Conservation (phyloP, 2,113 vertebrate species). For the Pterocles orientalis region DNA sequence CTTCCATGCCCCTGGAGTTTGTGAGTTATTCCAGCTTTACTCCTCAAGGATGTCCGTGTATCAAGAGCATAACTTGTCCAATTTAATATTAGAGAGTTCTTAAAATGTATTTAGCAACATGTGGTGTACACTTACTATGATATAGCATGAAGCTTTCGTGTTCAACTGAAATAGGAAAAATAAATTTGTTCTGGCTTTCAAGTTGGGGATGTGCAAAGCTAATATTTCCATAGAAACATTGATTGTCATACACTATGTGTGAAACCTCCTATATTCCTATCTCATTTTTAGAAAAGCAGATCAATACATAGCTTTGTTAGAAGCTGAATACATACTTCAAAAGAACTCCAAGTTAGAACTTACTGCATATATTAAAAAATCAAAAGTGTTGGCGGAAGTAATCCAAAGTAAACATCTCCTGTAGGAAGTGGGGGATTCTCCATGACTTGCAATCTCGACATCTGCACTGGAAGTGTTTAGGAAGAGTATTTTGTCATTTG, state of each 20-base stretch:
- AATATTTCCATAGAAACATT: neutral
- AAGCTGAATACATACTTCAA: neutral
- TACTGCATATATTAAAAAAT: neutral
- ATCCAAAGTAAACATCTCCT: neutral
- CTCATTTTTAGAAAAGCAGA: neutral
- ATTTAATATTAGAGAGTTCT: neutral
- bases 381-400: neutral
- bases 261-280: neutral
- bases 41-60: neutral
- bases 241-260: neutral
- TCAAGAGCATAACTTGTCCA: neutral
- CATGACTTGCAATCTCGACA: neutral
- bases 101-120: neutral
- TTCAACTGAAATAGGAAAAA: neutral
- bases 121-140: neutral
- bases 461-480: neutral
- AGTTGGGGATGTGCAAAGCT: no score
- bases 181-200: neutral
- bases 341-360: neutral
- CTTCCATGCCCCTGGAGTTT: neutral
- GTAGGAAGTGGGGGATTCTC: neutral
- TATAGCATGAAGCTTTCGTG: neutral
- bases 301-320: neutral
- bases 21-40: neutral
- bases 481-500: neutral